These are phyloP conservation scores for Rhinoptilus africanus DNA, from an alignment of 2,113 vertebrate genomes.

Conservation along the genomic window DNA sequence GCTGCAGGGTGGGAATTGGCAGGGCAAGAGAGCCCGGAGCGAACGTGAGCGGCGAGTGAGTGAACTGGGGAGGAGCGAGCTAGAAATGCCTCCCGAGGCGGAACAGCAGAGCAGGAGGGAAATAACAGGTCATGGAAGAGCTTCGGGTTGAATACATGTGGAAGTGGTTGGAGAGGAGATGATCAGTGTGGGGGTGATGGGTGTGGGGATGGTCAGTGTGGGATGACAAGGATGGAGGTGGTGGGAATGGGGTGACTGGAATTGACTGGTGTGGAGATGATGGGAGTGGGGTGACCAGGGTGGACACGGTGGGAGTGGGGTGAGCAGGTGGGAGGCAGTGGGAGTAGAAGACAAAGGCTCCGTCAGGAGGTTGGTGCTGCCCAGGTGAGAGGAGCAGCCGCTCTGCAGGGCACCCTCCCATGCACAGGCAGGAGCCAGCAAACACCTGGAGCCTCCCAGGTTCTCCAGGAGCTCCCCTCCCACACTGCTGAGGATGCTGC, in stretches of 20 bases:
- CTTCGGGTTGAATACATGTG: background rate
- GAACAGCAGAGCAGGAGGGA: background rate
- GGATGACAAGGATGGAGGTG: background rate
- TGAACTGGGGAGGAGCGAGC: background rate
- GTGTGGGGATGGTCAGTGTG: background rate
- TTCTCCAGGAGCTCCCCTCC: background rate
- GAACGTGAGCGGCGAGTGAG: background rate
- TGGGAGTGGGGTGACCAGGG: background rate
- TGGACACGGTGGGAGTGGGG: background rate
- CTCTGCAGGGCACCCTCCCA: background rate
- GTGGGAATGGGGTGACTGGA: background rate
- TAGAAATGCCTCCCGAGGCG: background rate
- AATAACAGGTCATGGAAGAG: background rate
- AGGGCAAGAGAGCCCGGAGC: background rate
- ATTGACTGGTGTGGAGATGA: no score
- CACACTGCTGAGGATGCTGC: fast-evolving
- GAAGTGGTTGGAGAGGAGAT: background rate
- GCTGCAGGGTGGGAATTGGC: background rate
- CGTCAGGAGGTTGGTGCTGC: background rate
- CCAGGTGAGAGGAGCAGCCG: background rate
- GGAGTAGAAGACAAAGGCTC: background rate
- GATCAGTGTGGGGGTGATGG: no score
- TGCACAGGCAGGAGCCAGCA: background rate
- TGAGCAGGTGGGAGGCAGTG: background rate
- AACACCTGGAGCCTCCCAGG: background rate